Conservation (phyloP, 2,888 invertebrate species). For the Phania funesta region DNA sequence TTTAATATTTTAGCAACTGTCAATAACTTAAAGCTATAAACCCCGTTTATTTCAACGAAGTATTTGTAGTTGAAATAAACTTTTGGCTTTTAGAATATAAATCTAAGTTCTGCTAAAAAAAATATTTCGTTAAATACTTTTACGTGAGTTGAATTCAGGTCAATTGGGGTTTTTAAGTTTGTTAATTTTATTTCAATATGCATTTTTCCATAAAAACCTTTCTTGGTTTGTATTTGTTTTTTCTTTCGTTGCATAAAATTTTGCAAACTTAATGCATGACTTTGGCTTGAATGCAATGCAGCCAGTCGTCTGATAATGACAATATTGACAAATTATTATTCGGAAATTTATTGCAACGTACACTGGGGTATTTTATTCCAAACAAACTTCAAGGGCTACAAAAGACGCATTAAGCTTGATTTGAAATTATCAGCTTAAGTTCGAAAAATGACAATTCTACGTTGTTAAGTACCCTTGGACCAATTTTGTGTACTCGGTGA, state of each 20-base stretch:
- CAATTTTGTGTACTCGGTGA: too few species aligned
- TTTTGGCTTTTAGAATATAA: slow-evolving; percentile 20
- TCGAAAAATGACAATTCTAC: too few species aligned
- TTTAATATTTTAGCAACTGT: background rate
- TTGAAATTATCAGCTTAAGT: too few species aligned
- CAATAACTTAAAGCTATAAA: background rate
- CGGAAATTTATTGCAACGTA: slow-evolving; percentile 54
- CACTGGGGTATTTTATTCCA: background rate
- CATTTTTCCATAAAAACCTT: slow-evolving; percentile 1
- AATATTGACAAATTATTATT: slow-evolving; percentile 56
- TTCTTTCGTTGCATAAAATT: slow-evolving; percentile 45
- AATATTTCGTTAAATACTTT: slow-evolving; percentile 43
- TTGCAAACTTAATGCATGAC: slow-evolving; percentile 38
- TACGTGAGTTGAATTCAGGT: slow-evolving; percentile 63
- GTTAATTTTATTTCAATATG: slow-evolving; percentile 20
- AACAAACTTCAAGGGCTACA: too few species aligned
- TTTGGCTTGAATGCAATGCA: slow-evolving; percentile 19
- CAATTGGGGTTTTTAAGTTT: slow-evolving; percentile 24
- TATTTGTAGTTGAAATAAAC: slow-evolving; percentile 3
- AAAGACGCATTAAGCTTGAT: too few species aligned
- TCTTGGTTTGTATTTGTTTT: background rate
- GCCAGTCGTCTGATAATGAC: background rate
- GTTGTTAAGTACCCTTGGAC: too few species aligned
- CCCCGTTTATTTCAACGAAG: background rate
- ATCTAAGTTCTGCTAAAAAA: slow-evolving; percentile 11